These are phyloP conservation scores for Eublepharis macularius DNA, from an alignment of 2,113 vertebrate species.

Conservation along the genomic window DNA sequence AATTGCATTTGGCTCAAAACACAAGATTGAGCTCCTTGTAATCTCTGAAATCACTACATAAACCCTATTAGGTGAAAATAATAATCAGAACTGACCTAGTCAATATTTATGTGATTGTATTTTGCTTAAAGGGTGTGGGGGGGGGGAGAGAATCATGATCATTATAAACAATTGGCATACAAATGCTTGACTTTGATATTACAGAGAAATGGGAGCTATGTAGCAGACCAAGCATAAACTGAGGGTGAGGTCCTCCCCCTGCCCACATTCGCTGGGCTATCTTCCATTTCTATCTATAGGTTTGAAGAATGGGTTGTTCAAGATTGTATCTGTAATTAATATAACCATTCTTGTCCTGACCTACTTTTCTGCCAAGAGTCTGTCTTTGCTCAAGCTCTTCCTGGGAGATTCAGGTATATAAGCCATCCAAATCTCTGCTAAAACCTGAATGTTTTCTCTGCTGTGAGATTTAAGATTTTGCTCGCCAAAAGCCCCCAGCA, in stretches of 20 bases:
- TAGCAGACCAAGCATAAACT: constrained; percentile 17
- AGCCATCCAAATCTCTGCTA: constrained; percentile 62
- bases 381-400: constrained; percentile 38
- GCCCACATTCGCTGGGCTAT: constrained; percentile 34
- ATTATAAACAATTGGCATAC: background rate
- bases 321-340: constrained; percentile 66
- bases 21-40: background rate
- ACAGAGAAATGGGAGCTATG: constrained; percentile 19
- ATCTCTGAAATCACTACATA: background rate
- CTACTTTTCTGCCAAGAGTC: constrained; percentile 55
- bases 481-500: constrained; percentile 24
- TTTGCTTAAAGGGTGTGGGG: constrained; percentile 1
- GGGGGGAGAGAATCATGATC: background rate
- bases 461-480: constrained; percentile 40
- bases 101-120: background rate
- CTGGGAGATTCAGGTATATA: constrained; percentile 55
- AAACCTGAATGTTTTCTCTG: constrained; percentile 48
- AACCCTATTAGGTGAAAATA: background rate
- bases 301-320: constrained; percentile 47
- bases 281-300: constrained; percentile 36
- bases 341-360: constrained; percentile 47
- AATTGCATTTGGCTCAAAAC: background rate
- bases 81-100: background rate
- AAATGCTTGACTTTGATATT: background rate
- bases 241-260: background rate